Conservation (phyloP, 2,797 vertebrate genomes). For the Mareca penelope region DNA sequence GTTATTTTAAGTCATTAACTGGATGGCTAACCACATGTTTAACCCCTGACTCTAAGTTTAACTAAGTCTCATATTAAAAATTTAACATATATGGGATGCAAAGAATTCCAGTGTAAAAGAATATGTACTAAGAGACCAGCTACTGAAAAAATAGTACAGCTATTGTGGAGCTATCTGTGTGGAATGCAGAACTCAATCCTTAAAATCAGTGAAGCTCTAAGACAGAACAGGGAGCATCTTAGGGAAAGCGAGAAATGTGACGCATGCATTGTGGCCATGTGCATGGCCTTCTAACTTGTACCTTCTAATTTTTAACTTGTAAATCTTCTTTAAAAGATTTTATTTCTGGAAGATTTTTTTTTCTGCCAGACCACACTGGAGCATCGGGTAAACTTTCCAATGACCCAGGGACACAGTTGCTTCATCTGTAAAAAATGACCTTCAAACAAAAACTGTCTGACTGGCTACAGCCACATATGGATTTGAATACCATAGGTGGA, state of each 20-base stretch:
- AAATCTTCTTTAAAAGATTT: background rate
- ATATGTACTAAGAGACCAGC: background rate
- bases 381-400: background rate
- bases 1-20: conserved; percentile 3
- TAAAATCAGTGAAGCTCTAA: background rate
- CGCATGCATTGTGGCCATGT: background rate
- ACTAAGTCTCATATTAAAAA: background rate
- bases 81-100: background rate
- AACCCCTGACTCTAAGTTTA: conserved; percentile 4
- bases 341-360: background rate
- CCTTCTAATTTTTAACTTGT: background rate
- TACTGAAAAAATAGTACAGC: background rate
- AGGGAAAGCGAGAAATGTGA: background rate
- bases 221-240: background rate
- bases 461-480: background rate
- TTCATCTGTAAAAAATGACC: background rate
- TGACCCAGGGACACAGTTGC: background rate
- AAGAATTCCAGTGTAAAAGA: background rate
- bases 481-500: background rate
- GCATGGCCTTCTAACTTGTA: background rate
- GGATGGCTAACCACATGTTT: background rate
- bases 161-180: background rate
- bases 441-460: background rate
- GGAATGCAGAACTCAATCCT: background rate
- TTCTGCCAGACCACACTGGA: background rate